Base-by-base conservation (phyloP, 1,140 invertebrate genomes). In the Brachionus koreanus region DNA sequence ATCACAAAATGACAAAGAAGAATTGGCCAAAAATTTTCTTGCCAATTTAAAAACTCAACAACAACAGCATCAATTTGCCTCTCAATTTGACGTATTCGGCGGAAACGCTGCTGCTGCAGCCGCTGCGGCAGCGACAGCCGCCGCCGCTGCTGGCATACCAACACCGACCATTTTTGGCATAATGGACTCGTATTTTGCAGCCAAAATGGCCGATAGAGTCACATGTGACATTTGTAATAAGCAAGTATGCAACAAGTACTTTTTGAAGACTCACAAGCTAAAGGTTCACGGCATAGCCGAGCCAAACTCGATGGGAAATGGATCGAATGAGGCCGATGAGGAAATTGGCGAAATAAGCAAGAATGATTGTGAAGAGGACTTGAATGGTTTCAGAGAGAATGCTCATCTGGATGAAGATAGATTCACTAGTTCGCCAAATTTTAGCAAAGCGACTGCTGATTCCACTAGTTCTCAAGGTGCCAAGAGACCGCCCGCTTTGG, bases 201-300 rank as follows among this genome's bases (percentile, higher is more conserved):
- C 88, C 13, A 90, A 90, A 83, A 87, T 91, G 74, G 89, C 89
- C 16, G 90, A 91, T 61, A 89, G 83, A 87, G 91, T 86, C 85
- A 90, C 63, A 95, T 99, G 98, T 88, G 96, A 98, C 87, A 97
- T 99, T 83, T 99, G 98, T 89, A 98, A 98, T 89, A 99, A 99
- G 89, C 76, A 82, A 88, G 88, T 98, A 39, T 99, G 97, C 89
- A 99, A 99, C 89, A 99, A 99, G 88, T 99, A 99, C 86, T 99
- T 99, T 87, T 95, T 99, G 93, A 96, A 98, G 87, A 98, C 96
- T 0, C 97, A 99, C 89, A 99, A 99, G 95, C 93, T 98, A 85
- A 93, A 98, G 87, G 98, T 98, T 94, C 97, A 99, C 87, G 96
- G 96, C 13, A 97, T 99, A 42, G 87, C 86, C 29, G 83, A 85